Percentiles rank a stretch among this genome's conserved stretches.
These are phyloP conservation scores for Hemicordylus capensis DNA, from an alignment of 2,113 vertebrate species.

Conservation along the genomic window DNA sequence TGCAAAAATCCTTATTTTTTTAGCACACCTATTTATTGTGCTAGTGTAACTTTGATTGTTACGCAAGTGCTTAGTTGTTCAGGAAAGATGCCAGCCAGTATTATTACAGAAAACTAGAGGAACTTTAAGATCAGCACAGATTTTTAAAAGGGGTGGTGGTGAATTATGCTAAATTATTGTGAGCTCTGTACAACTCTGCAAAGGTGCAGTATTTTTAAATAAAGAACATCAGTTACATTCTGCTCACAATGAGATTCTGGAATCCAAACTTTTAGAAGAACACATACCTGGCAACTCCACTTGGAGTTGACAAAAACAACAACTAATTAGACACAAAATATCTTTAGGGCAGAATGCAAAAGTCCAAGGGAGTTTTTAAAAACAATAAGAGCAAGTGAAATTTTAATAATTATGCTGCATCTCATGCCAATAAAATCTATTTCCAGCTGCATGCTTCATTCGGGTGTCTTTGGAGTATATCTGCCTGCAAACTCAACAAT, in stretches of 20 bases:
- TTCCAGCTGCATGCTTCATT: background rate
- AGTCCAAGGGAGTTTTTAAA: background rate
- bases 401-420: background rate
- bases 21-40: background rate
- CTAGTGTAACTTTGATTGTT: no score
- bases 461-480: background rate
- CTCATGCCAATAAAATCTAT: rapidly evolving
- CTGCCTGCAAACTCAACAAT: background rate
- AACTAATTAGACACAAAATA: background rate
- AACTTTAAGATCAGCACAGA: background rate
- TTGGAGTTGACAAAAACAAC: background rate
- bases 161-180: background rate
- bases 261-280: background rate
- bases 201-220: background rate
- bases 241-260: background rate
- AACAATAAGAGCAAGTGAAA: background rate
- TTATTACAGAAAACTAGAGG: background rate
- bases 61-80: no score
- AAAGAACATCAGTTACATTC: background rate
- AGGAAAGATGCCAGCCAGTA: background rate
- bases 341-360: background rate
- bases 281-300: background rate
- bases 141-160: background rate
- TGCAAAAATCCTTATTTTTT: no score
- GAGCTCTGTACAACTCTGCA: background rate